Percentiles rank a stretch among this genome's conserved stretches.
Conservation (phyloP, 2,888 invertebrate genomes). For the Teleogryllus oceanicus region DNA sequence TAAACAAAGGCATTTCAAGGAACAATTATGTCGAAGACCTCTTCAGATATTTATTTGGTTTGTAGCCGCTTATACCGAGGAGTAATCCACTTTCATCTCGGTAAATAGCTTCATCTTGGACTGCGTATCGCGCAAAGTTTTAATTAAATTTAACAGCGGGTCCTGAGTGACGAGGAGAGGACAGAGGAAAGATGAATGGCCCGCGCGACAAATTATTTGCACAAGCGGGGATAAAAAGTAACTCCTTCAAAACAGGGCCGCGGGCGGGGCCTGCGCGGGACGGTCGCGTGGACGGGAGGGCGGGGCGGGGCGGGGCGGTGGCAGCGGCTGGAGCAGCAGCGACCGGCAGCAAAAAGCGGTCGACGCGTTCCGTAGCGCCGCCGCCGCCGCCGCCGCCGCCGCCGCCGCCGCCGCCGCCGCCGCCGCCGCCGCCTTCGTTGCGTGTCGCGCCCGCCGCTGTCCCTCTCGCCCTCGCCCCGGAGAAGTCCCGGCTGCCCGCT, state of each 20-base stretch:
- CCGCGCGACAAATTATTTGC: background rate
- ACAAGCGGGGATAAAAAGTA: constrained; percentile 12
- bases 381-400: no score
- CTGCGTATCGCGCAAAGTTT: constrained; percentile 8
- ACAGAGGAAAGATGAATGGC: constrained; percentile 18
- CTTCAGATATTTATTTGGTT: background rate
- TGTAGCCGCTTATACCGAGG: background rate
- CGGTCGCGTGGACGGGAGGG: no score
- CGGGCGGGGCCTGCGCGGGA: background rate
- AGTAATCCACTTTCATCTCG: background rate
- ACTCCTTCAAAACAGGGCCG: background rate
- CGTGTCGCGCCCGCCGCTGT: no score
- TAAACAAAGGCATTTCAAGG: background rate
- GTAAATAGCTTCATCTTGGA: constrained; percentile 1
- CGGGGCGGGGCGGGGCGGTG: no score
- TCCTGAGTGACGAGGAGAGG: background rate
- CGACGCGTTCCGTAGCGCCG: no score
- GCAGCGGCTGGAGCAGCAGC: no score
- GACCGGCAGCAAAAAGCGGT: no score
- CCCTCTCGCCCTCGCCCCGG: no score
- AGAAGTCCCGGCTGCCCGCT: no score
- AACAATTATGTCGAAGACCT: background rate
- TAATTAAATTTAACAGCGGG: background rate
- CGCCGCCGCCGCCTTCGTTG: no score
- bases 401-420: no score